Evolutionary conservation across 2,888 invertebrate genomes (phyloP).

Genomic region (Elmis aenea): DNA sequence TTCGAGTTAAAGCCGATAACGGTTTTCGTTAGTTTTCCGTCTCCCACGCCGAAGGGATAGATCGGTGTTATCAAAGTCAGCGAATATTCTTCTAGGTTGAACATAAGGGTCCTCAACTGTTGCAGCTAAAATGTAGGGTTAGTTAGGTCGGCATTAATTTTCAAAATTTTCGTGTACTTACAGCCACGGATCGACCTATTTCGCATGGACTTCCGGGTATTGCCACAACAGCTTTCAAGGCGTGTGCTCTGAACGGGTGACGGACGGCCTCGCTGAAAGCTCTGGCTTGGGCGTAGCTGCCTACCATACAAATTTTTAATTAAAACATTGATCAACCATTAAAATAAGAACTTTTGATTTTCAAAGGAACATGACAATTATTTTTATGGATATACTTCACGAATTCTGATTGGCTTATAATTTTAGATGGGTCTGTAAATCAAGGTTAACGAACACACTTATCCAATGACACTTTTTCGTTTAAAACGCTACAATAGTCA

Average conservation of each 20-base stretch:
- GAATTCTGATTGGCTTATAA: no score
- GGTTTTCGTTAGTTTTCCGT: conserved; percentile 53
- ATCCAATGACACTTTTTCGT: no score
- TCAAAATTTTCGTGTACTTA: conserved; percentile 40
- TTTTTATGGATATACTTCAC: no score
- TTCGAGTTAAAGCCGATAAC: conserved; percentile 59
- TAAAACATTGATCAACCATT: no score
- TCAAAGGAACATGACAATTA: no score
- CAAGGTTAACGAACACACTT: no score
- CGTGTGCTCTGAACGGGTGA: conserved; percentile 72
- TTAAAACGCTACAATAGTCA: no score
- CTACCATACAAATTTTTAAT: no score
- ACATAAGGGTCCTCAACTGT: conserved; percentile 36
- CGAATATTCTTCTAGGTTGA: conserved; percentile 55
- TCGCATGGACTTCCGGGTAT: conserved; percentile 60
- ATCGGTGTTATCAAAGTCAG: conserved; percentile 60
- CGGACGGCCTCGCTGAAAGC: conserved; percentile 60
- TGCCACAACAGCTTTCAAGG: conserved; percentile 67
- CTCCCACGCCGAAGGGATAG: conserved; percentile 50
- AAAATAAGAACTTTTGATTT: no score
- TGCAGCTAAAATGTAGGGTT: conserved; percentile 31
- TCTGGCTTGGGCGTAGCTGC: conserved; percentile 30
- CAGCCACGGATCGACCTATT: conserved; percentile 50
- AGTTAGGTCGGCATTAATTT: neutral
- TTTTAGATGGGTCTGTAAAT: no score